These are phyloP conservation scores for Panthera uncia DNA, from an alignment of 2,113 vertebrate species.

Conservation along the genomic window DNA sequence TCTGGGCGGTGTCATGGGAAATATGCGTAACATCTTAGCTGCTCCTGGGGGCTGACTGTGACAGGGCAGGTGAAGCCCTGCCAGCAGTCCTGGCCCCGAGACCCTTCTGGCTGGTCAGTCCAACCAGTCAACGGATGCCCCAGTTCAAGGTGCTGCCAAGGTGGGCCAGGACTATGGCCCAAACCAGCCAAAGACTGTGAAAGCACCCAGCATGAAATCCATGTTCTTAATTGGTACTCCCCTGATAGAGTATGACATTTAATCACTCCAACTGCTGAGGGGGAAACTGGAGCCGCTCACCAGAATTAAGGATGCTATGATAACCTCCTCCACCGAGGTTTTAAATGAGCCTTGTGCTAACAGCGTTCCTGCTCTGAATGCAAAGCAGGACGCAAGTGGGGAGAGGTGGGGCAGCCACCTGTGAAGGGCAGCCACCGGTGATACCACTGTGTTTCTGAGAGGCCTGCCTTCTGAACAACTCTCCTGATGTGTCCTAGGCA, in stretches of 20 bases:
- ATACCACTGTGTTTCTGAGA: not conserved
- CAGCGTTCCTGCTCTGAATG: conserved; percentile 65
- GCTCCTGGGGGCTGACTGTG: not conserved
- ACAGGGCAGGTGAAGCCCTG: not conserved
- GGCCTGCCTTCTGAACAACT: not conserved
- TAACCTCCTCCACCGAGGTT: conserved; percentile 39
- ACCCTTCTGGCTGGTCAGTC: not conserved
- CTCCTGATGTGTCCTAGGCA: not conserved
- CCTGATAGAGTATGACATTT: not conserved
- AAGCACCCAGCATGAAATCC: not conserved
- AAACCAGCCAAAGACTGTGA: not conserved
- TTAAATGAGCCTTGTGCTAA: conserved; percentile 39
- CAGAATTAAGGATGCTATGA: conserved; percentile 38
- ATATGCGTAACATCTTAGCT: not conserved
- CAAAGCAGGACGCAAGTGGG: not conserved
- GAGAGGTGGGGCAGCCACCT: conserved; percentile 42
- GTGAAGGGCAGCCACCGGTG: conserved; percentile 62
- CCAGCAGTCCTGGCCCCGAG: not conserved
- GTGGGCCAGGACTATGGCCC: not conserved
- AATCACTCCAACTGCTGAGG: conserved; percentile 41
- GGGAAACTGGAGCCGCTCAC: not conserved
- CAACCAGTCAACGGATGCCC: not conserved
- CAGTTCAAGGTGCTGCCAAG: conserved; percentile 21
- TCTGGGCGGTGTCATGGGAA: not conserved
- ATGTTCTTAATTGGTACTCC: not conserved